Conservation (phyloP, 2,113 vertebrate species). For the Erpornis zantholeuca region DNA sequence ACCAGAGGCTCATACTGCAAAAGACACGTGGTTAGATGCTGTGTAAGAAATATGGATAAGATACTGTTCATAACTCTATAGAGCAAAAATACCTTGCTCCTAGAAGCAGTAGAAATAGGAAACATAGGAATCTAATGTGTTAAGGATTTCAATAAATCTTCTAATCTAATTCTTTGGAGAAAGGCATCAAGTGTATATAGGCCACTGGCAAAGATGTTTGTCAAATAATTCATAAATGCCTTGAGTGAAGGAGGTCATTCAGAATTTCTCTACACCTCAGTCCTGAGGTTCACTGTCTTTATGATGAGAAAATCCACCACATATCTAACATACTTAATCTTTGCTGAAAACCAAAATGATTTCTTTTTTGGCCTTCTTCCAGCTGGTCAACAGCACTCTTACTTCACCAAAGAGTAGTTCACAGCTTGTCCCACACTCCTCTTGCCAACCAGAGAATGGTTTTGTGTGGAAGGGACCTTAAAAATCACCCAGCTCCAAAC, state of each 20-base stretch:
- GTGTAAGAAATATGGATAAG: not conserved
- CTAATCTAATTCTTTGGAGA: not conserved
- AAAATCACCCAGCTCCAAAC: not conserved
- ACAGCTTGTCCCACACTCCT: not conserved
- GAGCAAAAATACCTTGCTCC: not conserved
- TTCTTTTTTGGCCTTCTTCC: not conserved
- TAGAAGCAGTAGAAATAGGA: not conserved
- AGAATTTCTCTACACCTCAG: not conserved
- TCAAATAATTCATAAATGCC: not conserved
- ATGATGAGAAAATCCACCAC: not conserved
- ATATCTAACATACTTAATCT: not conserved
- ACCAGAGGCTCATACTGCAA: not conserved
- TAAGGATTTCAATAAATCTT: not conserved
- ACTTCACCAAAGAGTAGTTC: not conserved
- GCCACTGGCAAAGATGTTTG: not conserved
- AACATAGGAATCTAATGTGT: not conserved
- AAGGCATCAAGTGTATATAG: not conserved
- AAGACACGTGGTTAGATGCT: not conserved
- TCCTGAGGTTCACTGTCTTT: not conserved
- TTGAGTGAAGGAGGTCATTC: not conserved
- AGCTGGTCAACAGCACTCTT: not conserved
- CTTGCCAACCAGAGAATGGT: accelerated
- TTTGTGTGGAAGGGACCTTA: not conserved
- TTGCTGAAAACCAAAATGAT: not conserved
- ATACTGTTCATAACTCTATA: not conserved